A percentile compares a stretch with the other conserved stretches of the same genome.
These are phyloP conservation scores for Saccostrea cuccullata DNA, from an alignment of 1,140 invertebrate species.

Conservation along the genomic window DNA sequence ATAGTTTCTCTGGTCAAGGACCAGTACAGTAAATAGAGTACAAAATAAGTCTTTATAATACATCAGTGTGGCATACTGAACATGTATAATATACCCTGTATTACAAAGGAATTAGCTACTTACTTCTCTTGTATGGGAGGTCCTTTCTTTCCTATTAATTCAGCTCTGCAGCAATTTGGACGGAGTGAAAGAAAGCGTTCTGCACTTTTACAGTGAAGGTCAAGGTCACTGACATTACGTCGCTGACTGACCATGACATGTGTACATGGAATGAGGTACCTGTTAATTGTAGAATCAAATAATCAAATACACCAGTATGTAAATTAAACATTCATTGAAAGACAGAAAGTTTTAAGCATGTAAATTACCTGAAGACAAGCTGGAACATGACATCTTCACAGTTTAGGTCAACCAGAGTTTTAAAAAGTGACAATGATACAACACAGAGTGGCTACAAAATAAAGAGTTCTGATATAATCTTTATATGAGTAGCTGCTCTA, in stretches of 20 bases:
- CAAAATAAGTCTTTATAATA: too few relatives aligned
- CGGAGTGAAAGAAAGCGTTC: conserved; percentile 90
- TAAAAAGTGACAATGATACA: conserved; percentile 93
- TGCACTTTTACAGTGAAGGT: conserved; percentile 86
- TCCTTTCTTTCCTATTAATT: not conserved
- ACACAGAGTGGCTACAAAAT: conserved; percentile 87
- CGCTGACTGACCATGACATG: conserved; percentile 93
- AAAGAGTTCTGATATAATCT: not conserved
- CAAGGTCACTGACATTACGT: conserved; percentile 87
- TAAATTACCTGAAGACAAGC: conserved; percentile 86
- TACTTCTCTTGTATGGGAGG: conserved; percentile 6
- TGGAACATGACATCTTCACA: conserved; percentile 99
- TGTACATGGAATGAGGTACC: conserved; percentile 90
- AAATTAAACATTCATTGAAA: too few relatives aligned
- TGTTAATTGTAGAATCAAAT: conserved; percentile 52
- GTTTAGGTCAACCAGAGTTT: conserved; percentile 93
- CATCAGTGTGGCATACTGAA: too few relatives aligned
- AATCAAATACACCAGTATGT: not conserved
- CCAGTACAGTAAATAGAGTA: too few relatives aligned
- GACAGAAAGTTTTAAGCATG: too few relatives aligned
- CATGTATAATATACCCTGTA: too few relatives aligned
- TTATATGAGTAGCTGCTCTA: not conserved
- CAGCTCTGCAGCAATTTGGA: conserved; percentile 81
- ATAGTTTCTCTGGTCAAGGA: too few relatives aligned
- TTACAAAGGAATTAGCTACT: not conserved